A percentile compares a stretch with the other conserved stretches of the same genome.
Evolutionary conservation across 2,888 invertebrate genomes (phyloP).

Genomic region (Stenurella melanura): DNA sequence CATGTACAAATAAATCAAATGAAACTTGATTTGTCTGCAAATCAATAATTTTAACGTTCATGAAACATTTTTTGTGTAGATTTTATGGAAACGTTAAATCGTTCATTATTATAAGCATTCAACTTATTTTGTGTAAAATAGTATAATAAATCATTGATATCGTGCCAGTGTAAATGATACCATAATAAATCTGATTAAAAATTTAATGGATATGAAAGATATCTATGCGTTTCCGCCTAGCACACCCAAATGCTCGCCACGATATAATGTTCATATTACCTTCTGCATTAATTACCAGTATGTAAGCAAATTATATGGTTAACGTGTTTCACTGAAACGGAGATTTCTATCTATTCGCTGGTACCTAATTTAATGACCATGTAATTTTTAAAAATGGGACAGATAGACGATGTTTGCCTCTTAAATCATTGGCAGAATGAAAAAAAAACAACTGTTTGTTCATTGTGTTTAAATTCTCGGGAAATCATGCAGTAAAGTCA

Average conservation of each 20-base stretch:
- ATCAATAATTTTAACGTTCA: constrained; percentile 18
- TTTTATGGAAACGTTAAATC: constrained; percentile 4
- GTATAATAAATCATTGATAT: constrained; percentile 38
- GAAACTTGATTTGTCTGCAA: neutral
- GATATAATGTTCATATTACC: constrained; percentile 31
- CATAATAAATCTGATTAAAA: constrained; percentile 44
- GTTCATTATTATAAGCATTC: constrained; percentile 37
- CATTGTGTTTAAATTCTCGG: neutral
- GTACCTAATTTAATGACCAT: neutral
- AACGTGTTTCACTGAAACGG: constrained; percentile 40
- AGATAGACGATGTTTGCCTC: neutral
- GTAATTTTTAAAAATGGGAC: neutral
- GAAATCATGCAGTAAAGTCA: too few relatives aligned
- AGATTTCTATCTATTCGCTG: neutral
- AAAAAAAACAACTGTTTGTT: neutral
- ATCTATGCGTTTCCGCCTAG: constrained; percentile 28
- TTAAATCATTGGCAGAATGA: too few relatives aligned
- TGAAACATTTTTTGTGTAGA: constrained; percentile 8
- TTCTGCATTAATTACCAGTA: constrained; percentile 44
- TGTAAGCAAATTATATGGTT: constrained; percentile 47
- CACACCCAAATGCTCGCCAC: constrained; percentile 25
- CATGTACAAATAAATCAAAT: neutral
- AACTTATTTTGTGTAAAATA: constrained; percentile 27
- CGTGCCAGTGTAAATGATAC: constrained; percentile 35
- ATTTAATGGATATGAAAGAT: constrained; percentile 43